Evolutionary conservation across 2,113 vertebrate species (phyloP), one percentile per base, ranked within the genome.

Genomic region (Dasyornis broadbenti): DNA sequence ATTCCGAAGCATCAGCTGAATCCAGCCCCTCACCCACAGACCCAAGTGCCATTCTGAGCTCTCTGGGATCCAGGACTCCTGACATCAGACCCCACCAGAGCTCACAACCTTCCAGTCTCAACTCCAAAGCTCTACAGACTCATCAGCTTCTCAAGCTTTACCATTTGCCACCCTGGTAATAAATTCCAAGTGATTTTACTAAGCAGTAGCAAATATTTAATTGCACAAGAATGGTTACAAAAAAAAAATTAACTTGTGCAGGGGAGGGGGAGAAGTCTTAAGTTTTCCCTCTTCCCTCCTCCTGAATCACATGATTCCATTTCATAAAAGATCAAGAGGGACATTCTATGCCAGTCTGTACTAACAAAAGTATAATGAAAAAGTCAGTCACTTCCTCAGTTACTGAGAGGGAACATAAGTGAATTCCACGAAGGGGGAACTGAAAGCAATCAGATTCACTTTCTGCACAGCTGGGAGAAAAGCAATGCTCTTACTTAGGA

Each of bases 361-460:
- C 72, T 75, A 89, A 89, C 1, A 0, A 44, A 82, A 91, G 63
- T 8, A 59, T 39, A 87, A 88, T 71, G 78, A 37, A 87, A 86
- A 72, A 90, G 45, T 45, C 69, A 78, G n/a, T 64, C 68, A 28
- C 47, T 86, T 80, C 69, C 33, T 50, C 42, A 54, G 75, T 69
- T 86, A 75, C 50, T 63, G 79, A 13, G 37, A 39, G 53, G 27
- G 49, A 83, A 61, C 18, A 22, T 42, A 52, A 92, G n/a, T 44
- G 42, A 95, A 69, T 90, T 70, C 63, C 65, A 85, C 65, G 45
- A 66, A 73, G 70, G 78, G 94, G 79, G 53, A 76, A 81, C 77
- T 70, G 63, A 91, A 94, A 87, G 91, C 91, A 84, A 89, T 91
- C 86, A 94, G 84, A 82, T 87, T 85, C 77, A 76, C 84, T 75